phyloP scores from a whole-genome alignment of 1,140 invertebrate genomes.

The Antheraea mylitta region DNA sequence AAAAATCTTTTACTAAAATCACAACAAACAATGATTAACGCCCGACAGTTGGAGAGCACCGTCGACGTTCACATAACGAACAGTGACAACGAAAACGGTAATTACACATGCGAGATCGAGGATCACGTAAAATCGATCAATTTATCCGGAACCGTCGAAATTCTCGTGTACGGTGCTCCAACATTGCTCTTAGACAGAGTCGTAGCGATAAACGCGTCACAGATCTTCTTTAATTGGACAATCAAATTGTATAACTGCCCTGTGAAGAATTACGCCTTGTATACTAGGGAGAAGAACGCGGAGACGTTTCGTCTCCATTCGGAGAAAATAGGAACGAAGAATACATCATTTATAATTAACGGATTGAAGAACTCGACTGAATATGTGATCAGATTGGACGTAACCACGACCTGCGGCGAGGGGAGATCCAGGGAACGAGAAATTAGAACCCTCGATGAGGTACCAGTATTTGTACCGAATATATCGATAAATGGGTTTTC shows the following conservation, averaged over 20 bases:
- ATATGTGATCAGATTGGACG: slow-evolving; percentile 78
- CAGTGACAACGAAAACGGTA: slow-evolving; percentile 51
- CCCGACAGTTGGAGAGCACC: slow-evolving; percentile 44
- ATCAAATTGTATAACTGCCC: slow-evolving; percentile 87
- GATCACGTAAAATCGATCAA: slow-evolving; percentile 41
- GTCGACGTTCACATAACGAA: slow-evolving; percentile 41
- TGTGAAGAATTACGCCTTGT: slow-evolving; percentile 80
- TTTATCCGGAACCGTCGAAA: slow-evolving; percentile 57
- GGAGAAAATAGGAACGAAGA: slow-evolving; percentile 73
- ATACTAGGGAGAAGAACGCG: not conserved
- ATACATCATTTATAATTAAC: slow-evolving; percentile 81
- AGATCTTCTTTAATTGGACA: slow-evolving; percentile 92
- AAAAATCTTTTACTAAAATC: slow-evolving; percentile 28
- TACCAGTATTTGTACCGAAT: slow-evolving; percentile 88
- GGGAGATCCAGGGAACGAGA: slow-evolving; percentile 69
- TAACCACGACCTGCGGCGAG: slow-evolving; percentile 71
- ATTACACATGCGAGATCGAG: slow-evolving; percentile 51
- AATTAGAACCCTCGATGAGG: slow-evolving; percentile 82
- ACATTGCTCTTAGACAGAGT: slow-evolving; percentile 85
- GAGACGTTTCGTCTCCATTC: slow-evolving; percentile 32
- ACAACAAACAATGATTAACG: slow-evolving; percentile 23
- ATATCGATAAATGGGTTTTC: slow-evolving; percentile 88
- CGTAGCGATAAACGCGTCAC: slow-evolving; percentile 85
- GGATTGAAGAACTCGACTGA: slow-evolving; percentile 81
- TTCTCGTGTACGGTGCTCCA: slow-evolving; percentile 85